Conservation (phyloP, 2,113 vertebrate genomes). For the Lota lota region DNA sequence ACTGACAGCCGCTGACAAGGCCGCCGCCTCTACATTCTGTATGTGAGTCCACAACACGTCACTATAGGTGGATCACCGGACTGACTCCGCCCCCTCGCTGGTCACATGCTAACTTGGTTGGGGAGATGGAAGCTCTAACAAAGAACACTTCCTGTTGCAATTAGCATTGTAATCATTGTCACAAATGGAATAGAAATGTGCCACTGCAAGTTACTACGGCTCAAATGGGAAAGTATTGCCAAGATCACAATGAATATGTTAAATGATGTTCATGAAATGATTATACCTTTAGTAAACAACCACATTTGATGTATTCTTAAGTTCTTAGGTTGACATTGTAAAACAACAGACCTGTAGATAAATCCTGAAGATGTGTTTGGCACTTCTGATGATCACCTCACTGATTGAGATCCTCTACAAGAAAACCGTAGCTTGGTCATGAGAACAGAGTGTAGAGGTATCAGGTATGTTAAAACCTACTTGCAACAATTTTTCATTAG, state of each 20-base stretch:
- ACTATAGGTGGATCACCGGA: too few species aligned
- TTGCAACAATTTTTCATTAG: too few species aligned
- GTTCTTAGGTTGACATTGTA: not conserved
- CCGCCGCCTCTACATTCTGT: constrained; percentile 89
- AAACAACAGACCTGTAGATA: constrained; percentile 83
- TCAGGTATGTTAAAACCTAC: too few species aligned
- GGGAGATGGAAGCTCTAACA: constrained; percentile 4
- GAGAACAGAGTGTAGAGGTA: too few species aligned
- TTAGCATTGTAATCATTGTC: not conserved
- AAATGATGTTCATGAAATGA: not conserved
- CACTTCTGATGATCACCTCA: constrained; percentile 89
- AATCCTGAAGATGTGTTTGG: constrained; percentile 92
- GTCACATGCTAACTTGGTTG: too few species aligned
- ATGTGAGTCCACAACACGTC: too few species aligned
- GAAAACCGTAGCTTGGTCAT: constrained; percentile 11
- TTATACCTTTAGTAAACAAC: too few species aligned
- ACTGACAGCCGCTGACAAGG: constrained; percentile 90
- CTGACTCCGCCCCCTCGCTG: too few species aligned
- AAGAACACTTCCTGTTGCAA: too few species aligned
- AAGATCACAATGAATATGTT: too few species aligned
- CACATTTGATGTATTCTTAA: not conserved
- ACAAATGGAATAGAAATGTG: too few species aligned
- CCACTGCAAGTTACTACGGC: not conserved
- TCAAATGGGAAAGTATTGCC: too few species aligned
- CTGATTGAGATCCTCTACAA: constrained; percentile 85